These are phyloP conservation scores for Elephas maximus DNA, from an alignment of 2,113 vertebrate species.

Conservation along the genomic window DNA sequence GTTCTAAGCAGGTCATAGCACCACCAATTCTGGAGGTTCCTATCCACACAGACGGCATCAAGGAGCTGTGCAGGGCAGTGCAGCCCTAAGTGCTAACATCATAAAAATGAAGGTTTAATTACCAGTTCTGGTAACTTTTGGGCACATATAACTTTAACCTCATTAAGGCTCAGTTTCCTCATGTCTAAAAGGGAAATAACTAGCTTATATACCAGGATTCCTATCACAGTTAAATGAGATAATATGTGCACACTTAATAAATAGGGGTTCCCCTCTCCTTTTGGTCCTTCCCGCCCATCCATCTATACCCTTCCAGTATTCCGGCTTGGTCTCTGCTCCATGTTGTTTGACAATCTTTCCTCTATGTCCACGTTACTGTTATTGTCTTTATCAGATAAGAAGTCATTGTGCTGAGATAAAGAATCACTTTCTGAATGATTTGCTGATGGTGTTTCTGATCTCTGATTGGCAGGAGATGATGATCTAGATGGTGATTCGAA, in stretches of 20 bases:
- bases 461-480: constrained; percentile 97
- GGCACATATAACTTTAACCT: neutral
- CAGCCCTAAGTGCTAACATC: neutral
- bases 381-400: constrained; percentile 90
- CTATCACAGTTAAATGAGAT: neutral
- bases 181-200: neutral
- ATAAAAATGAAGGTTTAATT: constrained; percentile 11
- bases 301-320: constrained; percentile 91
- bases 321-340: constrained; percentile 92
- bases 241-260: neutral
- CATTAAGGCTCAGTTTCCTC: neutral
- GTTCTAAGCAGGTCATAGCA: neutral
- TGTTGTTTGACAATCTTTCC: constrained; percentile 86
- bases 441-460: constrained; percentile 95
- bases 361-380: constrained; percentile 90
- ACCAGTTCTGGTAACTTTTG: neutral
- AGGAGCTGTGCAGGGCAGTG: neutral
- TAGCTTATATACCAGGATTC: neutral
- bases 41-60: neutral
- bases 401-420: constrained; percentile 95
- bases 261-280: neutral
- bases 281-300: constrained; percentile 66
- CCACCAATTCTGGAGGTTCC: neutral
- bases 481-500: constrained; percentile 97
- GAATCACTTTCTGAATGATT: constrained; percentile 97